Percentiles rank a stretch among this genome's conserved stretches.
Evolutionary conservation across 2,888 invertebrate genomes (phyloP).

Genomic region (Chymomyza fuscimana): DNA sequence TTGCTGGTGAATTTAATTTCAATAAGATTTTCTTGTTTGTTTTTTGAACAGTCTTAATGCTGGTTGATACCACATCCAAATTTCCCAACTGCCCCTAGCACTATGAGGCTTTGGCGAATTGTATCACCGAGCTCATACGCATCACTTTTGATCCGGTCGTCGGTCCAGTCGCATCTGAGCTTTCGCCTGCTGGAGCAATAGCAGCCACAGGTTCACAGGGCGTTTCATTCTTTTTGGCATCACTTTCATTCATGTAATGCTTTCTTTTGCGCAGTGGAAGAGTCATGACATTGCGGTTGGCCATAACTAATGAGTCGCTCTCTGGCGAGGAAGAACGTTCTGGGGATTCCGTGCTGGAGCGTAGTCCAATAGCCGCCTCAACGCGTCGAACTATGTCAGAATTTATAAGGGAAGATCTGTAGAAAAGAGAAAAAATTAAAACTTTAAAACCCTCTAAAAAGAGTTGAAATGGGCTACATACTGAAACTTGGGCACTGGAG

Average conservation of each 20-base stretch:
- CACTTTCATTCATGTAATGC: slow-evolving; percentile 86
- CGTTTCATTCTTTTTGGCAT: slow-evolving; percentile 58
- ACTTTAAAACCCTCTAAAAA: neutral
- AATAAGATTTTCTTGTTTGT: slow-evolving; percentile 52
- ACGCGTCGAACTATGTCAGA: slow-evolving; percentile 82
- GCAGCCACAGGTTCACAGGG: neutral
- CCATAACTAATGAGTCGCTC: slow-evolving; percentile 81
- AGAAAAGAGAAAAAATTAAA: slow-evolving; percentile 2
- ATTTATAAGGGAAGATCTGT: slow-evolving; percentile 73
- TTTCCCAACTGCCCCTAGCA: slow-evolving; percentile 11
- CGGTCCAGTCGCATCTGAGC: slow-evolving; percentile 20
- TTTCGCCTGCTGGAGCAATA: slow-evolving; percentile 13
- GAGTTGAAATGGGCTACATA: slow-evolving; percentile 52
- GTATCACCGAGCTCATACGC: slow-evolving; percentile 88
- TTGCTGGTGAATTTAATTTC: slow-evolving; percentile 60
- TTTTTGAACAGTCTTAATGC: slow-evolving; percentile 66
- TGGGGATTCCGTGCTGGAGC: slow-evolving; percentile 80
- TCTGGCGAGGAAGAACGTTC: slow-evolving; percentile 82
- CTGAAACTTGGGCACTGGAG: slow-evolving; percentile 79
- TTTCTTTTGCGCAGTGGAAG: slow-evolving; percentile 90
- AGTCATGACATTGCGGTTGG: slow-evolving; percentile 83
- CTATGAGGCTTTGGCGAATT: slow-evolving; percentile 88
- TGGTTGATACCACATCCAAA: slow-evolving; percentile 37
- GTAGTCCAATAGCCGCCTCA: slow-evolving; percentile 81
- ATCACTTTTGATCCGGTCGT: slow-evolving; percentile 69